Percentiles rank a stretch among this genome's conserved stretches.
Conservation (phyloP, 2,797 vertebrate species). For the Alauda arvensis region DNA sequence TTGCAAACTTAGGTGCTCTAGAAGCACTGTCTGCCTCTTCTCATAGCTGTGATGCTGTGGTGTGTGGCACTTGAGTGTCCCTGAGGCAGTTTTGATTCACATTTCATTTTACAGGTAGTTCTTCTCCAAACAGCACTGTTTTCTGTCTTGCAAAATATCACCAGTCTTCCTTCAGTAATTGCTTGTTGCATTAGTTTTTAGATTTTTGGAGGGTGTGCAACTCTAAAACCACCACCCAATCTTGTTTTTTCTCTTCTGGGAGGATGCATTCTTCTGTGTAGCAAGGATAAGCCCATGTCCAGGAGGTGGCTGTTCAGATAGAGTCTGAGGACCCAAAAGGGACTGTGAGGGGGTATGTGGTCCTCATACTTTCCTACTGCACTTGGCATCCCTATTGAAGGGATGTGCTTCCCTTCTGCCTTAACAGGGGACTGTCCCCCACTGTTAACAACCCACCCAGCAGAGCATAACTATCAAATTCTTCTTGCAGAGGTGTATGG, state of each 20-base stretch:
- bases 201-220: background rate
- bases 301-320: background rate
- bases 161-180: background rate
- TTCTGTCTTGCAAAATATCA: background rate
- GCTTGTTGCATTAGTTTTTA: background rate
- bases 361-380: background rate
- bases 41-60: background rate
- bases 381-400: background rate
- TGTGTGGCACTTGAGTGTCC: background rate
- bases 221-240: background rate
- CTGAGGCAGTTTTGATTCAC: background rate
- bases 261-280: background rate
- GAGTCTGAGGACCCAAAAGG: background rate
- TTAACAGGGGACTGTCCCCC: background rate
- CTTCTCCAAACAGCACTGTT: background rate
- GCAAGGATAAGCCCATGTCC: background rate
- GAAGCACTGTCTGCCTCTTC: background rate
- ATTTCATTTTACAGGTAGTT: background rate
- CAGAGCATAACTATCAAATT: background rate
- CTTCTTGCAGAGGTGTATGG: background rate
- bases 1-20: background rate
- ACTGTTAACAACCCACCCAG: background rate
- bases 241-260: background rate
- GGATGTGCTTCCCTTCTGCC: background rate
- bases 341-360: accelerated